Percentiles rank a stretch among this genome's conserved stretches.
Conservation (phyloP, 2,113 vertebrate genomes). For the Todiramphus chloris region DNA sequence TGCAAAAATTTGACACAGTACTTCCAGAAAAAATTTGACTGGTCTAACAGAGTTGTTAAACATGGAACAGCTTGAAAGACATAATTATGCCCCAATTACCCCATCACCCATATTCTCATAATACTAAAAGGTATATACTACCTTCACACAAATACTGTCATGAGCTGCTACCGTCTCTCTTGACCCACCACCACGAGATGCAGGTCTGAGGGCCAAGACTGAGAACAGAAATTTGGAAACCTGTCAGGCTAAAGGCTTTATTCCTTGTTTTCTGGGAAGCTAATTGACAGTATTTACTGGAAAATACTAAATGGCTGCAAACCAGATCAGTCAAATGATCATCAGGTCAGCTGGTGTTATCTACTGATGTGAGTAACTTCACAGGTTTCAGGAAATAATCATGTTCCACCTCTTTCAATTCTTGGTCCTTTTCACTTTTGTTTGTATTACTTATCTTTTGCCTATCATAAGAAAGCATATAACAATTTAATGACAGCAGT, state of each 20-base stretch:
- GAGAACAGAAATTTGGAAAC: background rate
- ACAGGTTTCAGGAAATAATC: background rate
- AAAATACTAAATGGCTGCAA: background rate
- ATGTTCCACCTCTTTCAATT: background rate
- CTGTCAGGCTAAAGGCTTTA: background rate
- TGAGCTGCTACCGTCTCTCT: background rate
- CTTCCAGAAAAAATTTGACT: background rate
- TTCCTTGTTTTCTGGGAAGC: background rate
- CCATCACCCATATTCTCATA: background rate
- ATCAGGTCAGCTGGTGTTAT: background rate
- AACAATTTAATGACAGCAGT: background rate
- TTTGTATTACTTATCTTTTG: background rate
- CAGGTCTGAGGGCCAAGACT: background rate
- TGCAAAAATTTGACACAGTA: background rate
- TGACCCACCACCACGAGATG: background rate
- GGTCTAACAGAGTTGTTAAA: background rate
- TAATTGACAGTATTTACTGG: background rate
- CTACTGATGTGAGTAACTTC: background rate
- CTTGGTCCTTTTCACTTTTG: background rate
- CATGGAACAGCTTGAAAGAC: background rate
- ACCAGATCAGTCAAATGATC: background rate
- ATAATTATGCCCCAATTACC: background rate
- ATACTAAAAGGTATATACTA: background rate
- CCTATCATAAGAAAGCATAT: background rate
- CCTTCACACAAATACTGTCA: background rate